Conservation (phyloP, 2,113 vertebrate species). For the Potamarius usumacintae region DNA sequence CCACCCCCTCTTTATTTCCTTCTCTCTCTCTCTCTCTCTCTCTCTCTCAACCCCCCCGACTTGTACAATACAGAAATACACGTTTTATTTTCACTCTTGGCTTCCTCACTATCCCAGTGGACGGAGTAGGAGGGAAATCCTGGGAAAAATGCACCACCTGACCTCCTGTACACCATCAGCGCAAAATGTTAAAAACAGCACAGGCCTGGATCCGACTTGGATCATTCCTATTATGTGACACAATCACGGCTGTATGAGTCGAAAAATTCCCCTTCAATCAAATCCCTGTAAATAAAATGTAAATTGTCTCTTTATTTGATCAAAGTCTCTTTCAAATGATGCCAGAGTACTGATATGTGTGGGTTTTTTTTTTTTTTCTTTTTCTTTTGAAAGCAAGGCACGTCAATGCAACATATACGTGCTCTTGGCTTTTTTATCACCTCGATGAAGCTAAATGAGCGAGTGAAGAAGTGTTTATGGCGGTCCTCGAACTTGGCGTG, state of each 20-base stretch:
- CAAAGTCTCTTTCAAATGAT: slow-evolving; percentile 39
- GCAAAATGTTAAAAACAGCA: slow-evolving; percentile 18
- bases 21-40: slow-evolving; percentile 25
- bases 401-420: slow-evolving; percentile 7
- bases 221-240: slow-evolving; percentile 8
- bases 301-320: slow-evolving; percentile 31
- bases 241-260: background rate
- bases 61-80: background rate
- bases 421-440: slow-evolving; percentile 33
- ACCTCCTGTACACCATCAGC: background rate
- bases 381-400: slow-evolving; percentile 9
- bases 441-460: slow-evolving; percentile 46
- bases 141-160: slow-evolving; percentile 10
- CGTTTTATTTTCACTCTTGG: slow-evolving; percentile 11
- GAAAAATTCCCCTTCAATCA: background rate
- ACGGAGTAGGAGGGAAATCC: slow-evolving; percentile 54
- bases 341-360: slow-evolving; percentile 40
- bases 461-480: slow-evolving; percentile 65
- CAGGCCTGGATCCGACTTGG: slow-evolving; percentile 2
- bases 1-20: slow-evolving; percentile 56
- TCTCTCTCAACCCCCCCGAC: slow-evolving; percentile 19
- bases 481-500: slow-evolving; percentile 63
- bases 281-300: background rate
- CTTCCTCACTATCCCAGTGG: slow-evolving; percentile 22
- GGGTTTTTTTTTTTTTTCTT: background rate